These are phyloP conservation scores for Thamnaconus septentrionalis DNA, from an alignment of 2,113 vertebrate genomes.

Conservation along the genomic window DNA sequence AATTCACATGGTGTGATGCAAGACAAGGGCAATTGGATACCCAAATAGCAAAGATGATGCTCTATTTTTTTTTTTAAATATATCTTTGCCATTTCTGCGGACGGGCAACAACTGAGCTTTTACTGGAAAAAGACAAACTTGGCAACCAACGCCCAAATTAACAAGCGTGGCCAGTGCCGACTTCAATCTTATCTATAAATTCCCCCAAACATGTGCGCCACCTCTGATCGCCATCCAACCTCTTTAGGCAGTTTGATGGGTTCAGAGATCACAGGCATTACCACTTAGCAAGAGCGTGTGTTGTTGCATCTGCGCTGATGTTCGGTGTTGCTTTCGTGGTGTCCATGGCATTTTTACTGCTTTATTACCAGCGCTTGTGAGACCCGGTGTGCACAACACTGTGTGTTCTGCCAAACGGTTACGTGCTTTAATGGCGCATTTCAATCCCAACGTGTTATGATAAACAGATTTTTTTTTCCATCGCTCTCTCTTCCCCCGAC, in stretches of 20 bases:
- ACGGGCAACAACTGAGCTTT: no score
- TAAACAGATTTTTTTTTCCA: slow-evolving; percentile 46
- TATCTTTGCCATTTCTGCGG: no score
- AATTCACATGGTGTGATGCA: no score
- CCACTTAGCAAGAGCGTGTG: slow-evolving; percentile 28
- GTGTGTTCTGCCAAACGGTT: slow-evolving; percentile 53
- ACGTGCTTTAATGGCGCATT: slow-evolving; percentile 35
- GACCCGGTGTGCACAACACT: slow-evolving; percentile 13
- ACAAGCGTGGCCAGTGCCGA: slow-evolving; percentile 13
- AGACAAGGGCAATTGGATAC: no score
- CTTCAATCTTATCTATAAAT: slow-evolving; percentile 36
- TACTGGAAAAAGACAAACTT: not conserved
- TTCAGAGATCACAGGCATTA: slow-evolving; percentile 57
- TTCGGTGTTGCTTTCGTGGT: slow-evolving; percentile 32
- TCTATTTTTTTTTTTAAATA: no score
- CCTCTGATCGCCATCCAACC: slow-evolving; percentile 54
- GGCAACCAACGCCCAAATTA: slow-evolving; percentile 1
- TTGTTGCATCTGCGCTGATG: slow-evolving; percentile 43
- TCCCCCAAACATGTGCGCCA: slow-evolving; percentile 40
- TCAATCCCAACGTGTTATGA: slow-evolving; percentile 41
- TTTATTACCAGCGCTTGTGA: slow-evolving; percentile 54
- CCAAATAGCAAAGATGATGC: no score
- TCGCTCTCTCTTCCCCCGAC: not conserved
- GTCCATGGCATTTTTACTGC: slow-evolving; percentile 59
- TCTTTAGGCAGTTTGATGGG: slow-evolving; percentile 35